Percentiles rank a stretch among this genome's conserved stretches.
These are phyloP conservation scores for Ceriagrion tenellum DNA, from an alignment of 2,888 invertebrate species.

Conservation along the genomic window DNA sequence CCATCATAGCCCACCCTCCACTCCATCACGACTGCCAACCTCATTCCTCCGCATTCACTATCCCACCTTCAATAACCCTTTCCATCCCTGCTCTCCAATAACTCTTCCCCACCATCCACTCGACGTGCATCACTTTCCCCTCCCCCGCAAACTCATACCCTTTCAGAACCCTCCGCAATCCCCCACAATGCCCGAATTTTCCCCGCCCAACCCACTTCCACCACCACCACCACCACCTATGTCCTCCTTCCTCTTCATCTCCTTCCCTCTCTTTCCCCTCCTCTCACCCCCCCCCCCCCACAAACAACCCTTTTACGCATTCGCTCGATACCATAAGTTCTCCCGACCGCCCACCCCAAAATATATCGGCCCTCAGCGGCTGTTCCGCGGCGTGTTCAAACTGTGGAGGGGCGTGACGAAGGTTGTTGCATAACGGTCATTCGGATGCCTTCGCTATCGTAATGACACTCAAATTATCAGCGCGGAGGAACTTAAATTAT, in stretches of 20 bases:
- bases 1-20: background rate
- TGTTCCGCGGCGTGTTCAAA: background rate
- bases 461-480: constrained; percentile 30
- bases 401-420: constrained; percentile 21
- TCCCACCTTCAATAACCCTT: background rate
- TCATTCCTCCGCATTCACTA: background rate
- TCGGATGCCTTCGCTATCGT: background rate
- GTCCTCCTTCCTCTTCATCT: background rate
- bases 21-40: background rate
- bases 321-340: background rate
- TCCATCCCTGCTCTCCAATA: background rate
- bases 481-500: background rate
- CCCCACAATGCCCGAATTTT: background rate
- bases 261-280: constrained; percentile 6
- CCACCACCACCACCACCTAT: background rate
- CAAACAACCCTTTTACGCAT: constrained; percentile 18
- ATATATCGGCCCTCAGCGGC: constrained; percentile 2
- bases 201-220: background rate
- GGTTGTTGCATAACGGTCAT: constrained; percentile 54
- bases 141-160: background rate
- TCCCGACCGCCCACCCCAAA: background rate
- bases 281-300: background rate
- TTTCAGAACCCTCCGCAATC: background rate
- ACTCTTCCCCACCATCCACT: background rate
- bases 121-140: too few relatives aligned